Percentiles rank a stretch among this genome's conserved stretches.
Evolutionary conservation across 2,888 invertebrate species (phyloP).

Genomic region (Patella pellucida): DNA sequence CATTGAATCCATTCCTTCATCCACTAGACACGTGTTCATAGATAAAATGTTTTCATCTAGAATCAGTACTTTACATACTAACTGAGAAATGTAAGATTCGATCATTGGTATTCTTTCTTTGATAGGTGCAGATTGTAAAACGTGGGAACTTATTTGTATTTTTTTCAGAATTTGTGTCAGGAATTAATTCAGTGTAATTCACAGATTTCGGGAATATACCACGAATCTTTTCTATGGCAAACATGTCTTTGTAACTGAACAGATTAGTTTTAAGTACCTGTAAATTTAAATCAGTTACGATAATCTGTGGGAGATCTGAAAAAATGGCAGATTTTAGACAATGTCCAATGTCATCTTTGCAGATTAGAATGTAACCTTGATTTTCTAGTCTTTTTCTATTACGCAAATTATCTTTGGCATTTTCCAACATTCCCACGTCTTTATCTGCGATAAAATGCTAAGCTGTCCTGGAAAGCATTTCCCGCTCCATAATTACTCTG

Average conservation of each 20-base stretch:
- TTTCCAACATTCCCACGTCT: slow-evolving; percentile 41
- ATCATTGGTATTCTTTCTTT: slow-evolving; percentile 29
- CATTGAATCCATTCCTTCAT: slow-evolving; percentile 49
- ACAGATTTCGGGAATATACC: not conserved
- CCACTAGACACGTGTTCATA: slow-evolving; percentile 31
- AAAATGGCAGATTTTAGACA: slow-evolving; percentile 4
- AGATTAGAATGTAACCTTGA: not conserved
- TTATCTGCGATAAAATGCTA: slow-evolving; percentile 46
- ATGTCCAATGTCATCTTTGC: not conserved
- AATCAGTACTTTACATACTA: slow-evolving; percentile 35
- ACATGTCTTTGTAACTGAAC: not conserved
- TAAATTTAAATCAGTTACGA: not conserved
- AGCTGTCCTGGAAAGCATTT: slow-evolving; percentile 53
- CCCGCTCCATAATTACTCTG: slow-evolving; percentile 57
- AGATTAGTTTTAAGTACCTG: not conserved
- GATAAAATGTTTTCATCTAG: slow-evolving; percentile 32
- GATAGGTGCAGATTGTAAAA: not conserved
- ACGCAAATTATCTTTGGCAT: not conserved
- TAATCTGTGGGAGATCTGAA: not conserved
- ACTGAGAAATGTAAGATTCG: slow-evolving; percentile 28
- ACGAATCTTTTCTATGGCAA: not conserved
- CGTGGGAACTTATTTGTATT: not conserved
- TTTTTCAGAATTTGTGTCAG: not conserved
- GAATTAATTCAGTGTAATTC: not conserved
- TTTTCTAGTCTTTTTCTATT: not conserved